A percentile compares a stretch with the other conserved stretches of the same genome.
Conservation (phyloP, 2,888 invertebrate genomes). For the Synanthedon andrenaeformis region DNA sequence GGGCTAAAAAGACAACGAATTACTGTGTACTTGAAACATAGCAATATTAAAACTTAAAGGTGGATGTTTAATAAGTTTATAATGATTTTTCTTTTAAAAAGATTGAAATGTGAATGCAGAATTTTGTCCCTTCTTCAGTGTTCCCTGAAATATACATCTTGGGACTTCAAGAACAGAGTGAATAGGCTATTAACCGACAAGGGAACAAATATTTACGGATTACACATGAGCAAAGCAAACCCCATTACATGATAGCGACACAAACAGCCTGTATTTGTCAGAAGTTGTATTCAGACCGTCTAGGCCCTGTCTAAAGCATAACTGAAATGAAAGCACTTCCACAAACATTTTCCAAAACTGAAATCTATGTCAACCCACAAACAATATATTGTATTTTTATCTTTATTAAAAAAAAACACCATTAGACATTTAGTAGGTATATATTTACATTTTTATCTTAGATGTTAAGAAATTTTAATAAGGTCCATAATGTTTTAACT, state of each 20-base stretch:
- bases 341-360: not conserved
- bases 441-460: constrained; percentile 7
- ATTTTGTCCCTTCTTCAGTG: too few species aligned
- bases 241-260: too few species aligned
- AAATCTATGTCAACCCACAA: constrained; percentile 20
- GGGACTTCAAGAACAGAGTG: too few species aligned
- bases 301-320: not conserved
- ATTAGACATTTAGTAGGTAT: constrained; percentile 10
- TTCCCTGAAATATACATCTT: too few species aligned
- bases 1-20: constrained; percentile 64
- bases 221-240: too few species aligned
- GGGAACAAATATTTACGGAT: too few species aligned
- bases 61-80: too few species aligned
- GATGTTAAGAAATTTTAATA: constrained; percentile 15
- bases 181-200: too few species aligned
- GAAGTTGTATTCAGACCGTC: constrained; percentile 30
- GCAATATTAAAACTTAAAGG: constrained; percentile 5
- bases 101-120: too few species aligned
- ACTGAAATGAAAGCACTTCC: not conserved
- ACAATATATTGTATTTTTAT: constrained; percentile 10
- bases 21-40: constrained; percentile 15
- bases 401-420: constrained; percentile 14
- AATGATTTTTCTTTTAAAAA: too few species aligned
- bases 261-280: constrained; percentile 57
- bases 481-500: constrained; percentile 33